Percentiles rank a stretch among this genome's conserved stretches.
phyloP scores from a whole-genome alignment of 2,888 invertebrate genomes.

The Agelastica alni region DNA sequence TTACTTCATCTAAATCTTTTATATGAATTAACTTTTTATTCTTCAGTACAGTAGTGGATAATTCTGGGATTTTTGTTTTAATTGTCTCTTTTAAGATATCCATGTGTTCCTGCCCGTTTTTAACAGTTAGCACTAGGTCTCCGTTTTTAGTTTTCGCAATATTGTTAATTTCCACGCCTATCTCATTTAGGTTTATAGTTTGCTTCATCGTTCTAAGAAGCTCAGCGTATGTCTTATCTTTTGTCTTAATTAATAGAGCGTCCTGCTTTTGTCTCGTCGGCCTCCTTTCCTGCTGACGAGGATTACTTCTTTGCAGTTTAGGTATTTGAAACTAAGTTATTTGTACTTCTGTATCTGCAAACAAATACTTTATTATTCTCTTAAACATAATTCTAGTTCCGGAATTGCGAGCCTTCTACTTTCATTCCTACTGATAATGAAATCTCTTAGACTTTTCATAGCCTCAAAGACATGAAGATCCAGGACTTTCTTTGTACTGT shows the following conservation, averaged over 20 bases:
- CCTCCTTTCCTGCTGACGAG: background rate
- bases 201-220: conserved; percentile 2
- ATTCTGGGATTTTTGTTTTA: background rate
- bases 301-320: background rate
- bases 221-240: conserved; percentile 12
- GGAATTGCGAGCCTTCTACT: background rate
- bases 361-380: background rate
- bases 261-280: background rate
- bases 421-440: background rate
- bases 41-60: background rate
- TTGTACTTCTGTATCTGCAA: background rate
- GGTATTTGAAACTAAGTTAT: background rate
- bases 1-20: background rate
- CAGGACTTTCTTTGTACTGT: background rate
- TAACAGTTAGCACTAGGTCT: conserved; percentile 6
- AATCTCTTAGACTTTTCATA: background rate
- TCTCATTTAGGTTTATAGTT: background rate
- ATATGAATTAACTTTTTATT: conserved; percentile 7
- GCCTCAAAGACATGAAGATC: background rate
- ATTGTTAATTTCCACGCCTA: conserved; percentile 1
- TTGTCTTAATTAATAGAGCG: conserved; percentile 17
- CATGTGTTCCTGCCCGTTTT: conserved; percentile 3
- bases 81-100: conserved; percentile 1
- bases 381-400: background rate
- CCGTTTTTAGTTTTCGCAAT: conserved; percentile 1